phyloP scores from a whole-genome alignment of 2,113 vertebrate species.

The Serilophus lunatus region DNA sequence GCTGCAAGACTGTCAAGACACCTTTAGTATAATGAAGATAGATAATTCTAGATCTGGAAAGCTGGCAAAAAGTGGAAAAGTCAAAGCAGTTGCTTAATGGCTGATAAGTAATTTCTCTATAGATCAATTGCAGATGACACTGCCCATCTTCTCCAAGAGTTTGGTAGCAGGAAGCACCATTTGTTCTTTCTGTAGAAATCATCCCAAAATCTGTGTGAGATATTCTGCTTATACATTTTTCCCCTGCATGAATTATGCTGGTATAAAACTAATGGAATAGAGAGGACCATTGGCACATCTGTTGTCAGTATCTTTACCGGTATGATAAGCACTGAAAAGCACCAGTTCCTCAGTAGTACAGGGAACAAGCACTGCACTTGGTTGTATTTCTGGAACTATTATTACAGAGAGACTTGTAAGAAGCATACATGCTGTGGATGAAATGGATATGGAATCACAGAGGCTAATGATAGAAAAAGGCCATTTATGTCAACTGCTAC shows the following conservation, averaged over 20 bases:
- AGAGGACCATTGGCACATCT: not conserved
- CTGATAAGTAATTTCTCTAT: not conserved
- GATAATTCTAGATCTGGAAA: not conserved
- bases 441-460: slow-evolving; percentile 46
- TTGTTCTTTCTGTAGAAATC: not conserved
- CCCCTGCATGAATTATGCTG: not conserved
- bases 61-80: not conserved
- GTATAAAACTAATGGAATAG: not conserved
- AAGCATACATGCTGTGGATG: slow-evolving; percentile 47
- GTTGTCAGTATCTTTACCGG: not conserved
- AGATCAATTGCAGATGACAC: not conserved
- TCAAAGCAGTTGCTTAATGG: not conserved
- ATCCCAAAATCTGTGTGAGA: not conserved
- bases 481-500: slow-evolving; percentile 43
- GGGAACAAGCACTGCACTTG: not conserved
- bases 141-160: not conserved
- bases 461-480: slow-evolving; percentile 58
- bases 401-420: slow-evolving; percentile 45
- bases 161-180: not conserved
- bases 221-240: not conserved
- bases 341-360: not conserved
- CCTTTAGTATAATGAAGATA: not conserved
- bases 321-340: slow-evolving; percentile 7
- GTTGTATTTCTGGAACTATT: slow-evolving; percentile 58
- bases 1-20: not conserved